Evolutionary conservation across 2,888 invertebrate genomes (phyloP).

Genomic region (Rhogogaster chlorosoma): DNA sequence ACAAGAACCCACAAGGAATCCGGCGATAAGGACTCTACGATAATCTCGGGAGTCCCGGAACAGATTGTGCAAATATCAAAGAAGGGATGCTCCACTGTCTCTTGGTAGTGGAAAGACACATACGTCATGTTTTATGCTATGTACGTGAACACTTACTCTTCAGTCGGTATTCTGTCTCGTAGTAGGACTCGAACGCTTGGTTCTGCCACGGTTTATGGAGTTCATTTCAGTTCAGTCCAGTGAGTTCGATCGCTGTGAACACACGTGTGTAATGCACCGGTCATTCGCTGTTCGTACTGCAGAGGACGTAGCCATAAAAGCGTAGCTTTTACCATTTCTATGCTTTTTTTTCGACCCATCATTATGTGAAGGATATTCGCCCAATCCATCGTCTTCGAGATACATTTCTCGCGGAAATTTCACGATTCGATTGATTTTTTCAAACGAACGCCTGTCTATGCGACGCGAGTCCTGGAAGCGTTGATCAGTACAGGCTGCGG

Average conservation of each 20-base stretch:
- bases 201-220: conserved; percentile 13
- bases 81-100: not conserved
- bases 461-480: not conserved
- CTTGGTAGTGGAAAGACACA: not conserved
- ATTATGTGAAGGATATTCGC: not conserved
- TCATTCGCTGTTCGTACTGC: not conserved
- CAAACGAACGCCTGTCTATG: not conserved
- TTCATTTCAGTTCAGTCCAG: conserved; percentile 34
- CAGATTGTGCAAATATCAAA: not conserved
- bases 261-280: conserved; percentile 4
- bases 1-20: not conserved
- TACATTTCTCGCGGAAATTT: not conserved
- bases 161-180: not conserved
- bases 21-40: not conserved
- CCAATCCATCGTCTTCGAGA: not conserved
- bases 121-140: not conserved
- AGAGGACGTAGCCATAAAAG: not conserved
- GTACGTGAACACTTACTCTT: not conserved
- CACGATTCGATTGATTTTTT: not conserved
- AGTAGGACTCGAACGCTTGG: not conserved
- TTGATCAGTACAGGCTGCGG: not conserved
- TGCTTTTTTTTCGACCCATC: not conserved
- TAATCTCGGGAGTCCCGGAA: not conserved
- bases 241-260: conserved; percentile 23
- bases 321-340: not conserved